Evolutionary conservation across 2,888 invertebrate genomes (phyloP), one percentile per base, ranked within the genome.

Genomic region (Catocala nupta): DNA sequence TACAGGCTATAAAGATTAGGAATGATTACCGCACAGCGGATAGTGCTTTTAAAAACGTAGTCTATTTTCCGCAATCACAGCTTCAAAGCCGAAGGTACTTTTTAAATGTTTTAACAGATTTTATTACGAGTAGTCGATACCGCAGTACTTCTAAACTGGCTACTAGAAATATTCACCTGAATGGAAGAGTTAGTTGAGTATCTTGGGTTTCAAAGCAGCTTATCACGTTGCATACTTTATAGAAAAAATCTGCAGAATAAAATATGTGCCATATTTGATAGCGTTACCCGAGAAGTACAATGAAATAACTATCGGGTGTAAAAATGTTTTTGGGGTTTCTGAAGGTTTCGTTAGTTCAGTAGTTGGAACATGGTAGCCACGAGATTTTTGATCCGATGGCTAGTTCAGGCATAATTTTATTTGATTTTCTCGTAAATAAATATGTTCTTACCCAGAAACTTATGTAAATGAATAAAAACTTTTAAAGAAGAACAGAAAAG

Each of bases 21-120:
- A 8, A 39, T 39, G 36, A 39, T 39, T 39, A 39, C 9, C 36
- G 36, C 9, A 39, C 2, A 39, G 6, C 36, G 6, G 36, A 7
- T 10, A 44, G 12, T 44, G 12, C 33, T 33, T 49, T 49, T 49
- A 33, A 51, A 51, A 36, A 36, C 36, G 39, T 7, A 47, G n/a
- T 44, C 49, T 34, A 51, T 34, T 12, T 39, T 34, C 50, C n/a
- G 9, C 7, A 6, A 34, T 50, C 9, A 0, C 11, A 7, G 36
- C 2, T 51, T 51, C 34, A 49, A 48, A 33, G 25, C 33, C 36
- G 12, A 10, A 6, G 36, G 13, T 39, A 36, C 11, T 51, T 33
- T 51, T 51, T 12, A 51, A 51, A 36, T 51, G 12, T 49, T 51
- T 51, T 51, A 51, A 51, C 36, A 51, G 51, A 36, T 36, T 51